A percentile compares a stretch with the other conserved stretches of the same genome.
Conservation (phyloP, 2,113 vertebrate genomes). For the Bathybates hornii region DNA sequence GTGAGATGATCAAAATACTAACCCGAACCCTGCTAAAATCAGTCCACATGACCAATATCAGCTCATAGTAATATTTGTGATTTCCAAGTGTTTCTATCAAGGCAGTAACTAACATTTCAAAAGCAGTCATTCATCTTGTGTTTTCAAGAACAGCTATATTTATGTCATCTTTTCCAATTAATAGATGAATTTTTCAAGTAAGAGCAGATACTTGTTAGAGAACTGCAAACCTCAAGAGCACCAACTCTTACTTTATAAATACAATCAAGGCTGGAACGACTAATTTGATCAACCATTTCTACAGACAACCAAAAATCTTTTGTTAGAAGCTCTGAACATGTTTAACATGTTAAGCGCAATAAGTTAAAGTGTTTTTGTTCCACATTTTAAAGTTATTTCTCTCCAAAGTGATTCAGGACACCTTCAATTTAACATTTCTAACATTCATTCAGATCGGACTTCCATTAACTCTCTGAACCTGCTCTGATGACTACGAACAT, state of each 20-base stretch:
- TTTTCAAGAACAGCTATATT: neutral
- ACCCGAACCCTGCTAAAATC: neutral
- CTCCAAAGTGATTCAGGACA: neutral
- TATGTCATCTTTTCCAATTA: neutral
- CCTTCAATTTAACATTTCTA: neutral
- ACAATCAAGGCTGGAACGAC: neutral
- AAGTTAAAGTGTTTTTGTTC: conserved; percentile 18
- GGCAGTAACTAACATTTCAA: neutral
- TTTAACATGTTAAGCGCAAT: neutral
- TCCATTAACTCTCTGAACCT: neutral
- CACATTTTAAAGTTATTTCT: neutral
- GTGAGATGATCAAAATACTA: neutral
- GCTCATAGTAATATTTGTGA: neutral
- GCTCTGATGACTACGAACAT: neutral
- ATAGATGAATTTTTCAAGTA: neutral
- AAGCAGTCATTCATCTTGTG: neutral
- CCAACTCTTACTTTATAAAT: neutral
- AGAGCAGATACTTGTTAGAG: neutral
- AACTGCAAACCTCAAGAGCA: neutral
- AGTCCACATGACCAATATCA: neutral
- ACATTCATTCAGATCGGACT: neutral
- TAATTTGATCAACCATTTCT: neutral
- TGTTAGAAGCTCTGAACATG: neutral
- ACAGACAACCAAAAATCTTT: neutral
- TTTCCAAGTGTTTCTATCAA: neutral